Evolutionary conservation across 2,113 vertebrate genomes (phyloP), one percentile per base, ranked within the genome.

Genomic region (Nothoprocta pentlandii): DNA sequence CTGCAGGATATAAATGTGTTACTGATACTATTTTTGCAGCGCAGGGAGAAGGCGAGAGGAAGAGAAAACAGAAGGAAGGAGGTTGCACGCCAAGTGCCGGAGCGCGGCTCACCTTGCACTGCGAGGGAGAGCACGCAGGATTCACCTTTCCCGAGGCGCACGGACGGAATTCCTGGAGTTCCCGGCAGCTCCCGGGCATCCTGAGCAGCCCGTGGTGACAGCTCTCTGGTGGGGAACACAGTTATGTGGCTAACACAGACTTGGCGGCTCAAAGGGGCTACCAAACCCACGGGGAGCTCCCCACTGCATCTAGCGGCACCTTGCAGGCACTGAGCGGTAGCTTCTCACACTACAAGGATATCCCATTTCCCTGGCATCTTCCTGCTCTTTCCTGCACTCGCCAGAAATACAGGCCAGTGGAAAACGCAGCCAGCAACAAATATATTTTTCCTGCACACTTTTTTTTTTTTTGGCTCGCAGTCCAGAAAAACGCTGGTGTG

Each of bases 1-100:
- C 92, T 97, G 94, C 89, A 96, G 97, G 97, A 97, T 97, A 97
- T 94, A 97, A 97, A 98, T 96, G 96, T 97, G 97, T 97, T 96
- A 93, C 90, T 96, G 97, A 95, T 97, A 97, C 97, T 98, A 98
- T 97, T 97, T 98, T 98, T 97, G 97, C 89, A 95, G 92, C 93
- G 94, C 70, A 82, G 90, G 87, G 58, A 97, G 93, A 97, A 93
- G 94, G 96, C 54, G 89, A 97, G 89, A 94, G 80, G 23, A 56
- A 93, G 85, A 85, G 49, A 87, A 96, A 79, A 13, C 74, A 97
- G 95, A 93, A 98, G 94, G 93, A 95, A 95, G 85, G 80, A 96
- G 96, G 96, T 69, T 97, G 94, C 91, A 51, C 90, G 95, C 95
- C 97, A 96, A 28, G 87, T 96, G 83, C 76, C 82, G 82, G 95